Evolutionary conservation across 2,797 vertebrate genomes (phyloP).

Genomic region (Etheostoma nigrum): DNA sequence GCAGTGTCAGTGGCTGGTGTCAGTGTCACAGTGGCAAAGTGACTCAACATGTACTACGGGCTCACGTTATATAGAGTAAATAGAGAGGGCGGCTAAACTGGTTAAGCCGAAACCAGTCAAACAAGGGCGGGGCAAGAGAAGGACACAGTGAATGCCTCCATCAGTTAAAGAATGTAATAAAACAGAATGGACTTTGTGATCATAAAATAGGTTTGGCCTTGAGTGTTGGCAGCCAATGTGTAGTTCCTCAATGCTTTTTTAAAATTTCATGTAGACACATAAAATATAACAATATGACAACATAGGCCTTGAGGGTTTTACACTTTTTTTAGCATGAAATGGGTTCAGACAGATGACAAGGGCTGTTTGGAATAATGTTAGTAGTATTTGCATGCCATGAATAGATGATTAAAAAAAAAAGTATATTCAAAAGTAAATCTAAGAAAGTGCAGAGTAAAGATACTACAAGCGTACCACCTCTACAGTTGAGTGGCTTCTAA

Average conservation of each 20-base stretch:
- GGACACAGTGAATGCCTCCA: constrained; percentile 64
- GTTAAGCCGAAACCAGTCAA: constrained; percentile 89
- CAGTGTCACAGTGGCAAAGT: constrained; percentile 75
- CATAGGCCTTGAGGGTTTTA: background rate
- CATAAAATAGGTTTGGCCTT: constrained; percentile 33
- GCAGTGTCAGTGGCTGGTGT: constrained; percentile 35
- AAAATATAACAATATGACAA: background rate
- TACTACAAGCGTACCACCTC: constrained; percentile 27
- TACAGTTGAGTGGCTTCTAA: background rate
- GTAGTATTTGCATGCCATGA: background rate
- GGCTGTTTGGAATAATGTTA: background rate
- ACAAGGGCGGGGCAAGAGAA: constrained; percentile 79
- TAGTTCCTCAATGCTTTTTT: background rate
- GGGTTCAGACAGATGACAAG: background rate
- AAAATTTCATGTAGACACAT: background rate
- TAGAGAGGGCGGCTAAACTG: constrained; percentile 86
- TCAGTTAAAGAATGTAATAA: constrained; percentile 51
- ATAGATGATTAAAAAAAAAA: background rate
- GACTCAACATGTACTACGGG: constrained; percentile 64
- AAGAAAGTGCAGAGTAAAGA: constrained; percentile 6
- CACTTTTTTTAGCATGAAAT: background rate
- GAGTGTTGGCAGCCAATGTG: background rate
- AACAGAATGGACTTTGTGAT: constrained; percentile 77
- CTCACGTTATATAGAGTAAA: constrained; percentile 84
- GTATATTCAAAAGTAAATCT: background rate